Evolutionary conservation across 1,140 invertebrate genomes (phyloP).

Genomic region (Diprion similis): DNA sequence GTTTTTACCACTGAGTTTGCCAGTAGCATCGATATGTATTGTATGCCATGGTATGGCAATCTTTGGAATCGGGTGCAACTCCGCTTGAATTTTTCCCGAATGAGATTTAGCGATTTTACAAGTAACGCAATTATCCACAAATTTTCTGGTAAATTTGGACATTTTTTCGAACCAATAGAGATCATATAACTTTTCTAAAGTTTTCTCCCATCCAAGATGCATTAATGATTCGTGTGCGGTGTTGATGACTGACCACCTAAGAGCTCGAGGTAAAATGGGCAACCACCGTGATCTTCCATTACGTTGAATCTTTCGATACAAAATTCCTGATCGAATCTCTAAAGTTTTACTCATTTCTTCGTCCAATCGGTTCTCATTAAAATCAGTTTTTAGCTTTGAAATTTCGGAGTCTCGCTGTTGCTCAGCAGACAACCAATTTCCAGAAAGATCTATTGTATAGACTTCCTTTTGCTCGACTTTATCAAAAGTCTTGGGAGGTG

Average conservation of each 20-base stretch:
- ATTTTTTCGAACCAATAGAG: slow-evolving; percentile 42
- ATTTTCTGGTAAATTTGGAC: slow-evolving; percentile 32
- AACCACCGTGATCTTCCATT: slow-evolving; percentile 33
- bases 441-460: slow-evolving; percentile 28
- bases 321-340: slow-evolving; percentile 29
- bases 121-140: slow-evolving; percentile 35
- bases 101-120: slow-evolving; percentile 35
- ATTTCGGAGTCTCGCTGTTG: slow-evolving; percentile 32
- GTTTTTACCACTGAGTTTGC: slow-evolving; percentile 31
- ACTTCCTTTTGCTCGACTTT: slow-evolving; percentile 24
- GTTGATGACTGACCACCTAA: slow-evolving; percentile 45
- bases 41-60: slow-evolving; percentile 41
- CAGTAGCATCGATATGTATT: slow-evolving; percentile 37
- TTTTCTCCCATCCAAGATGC: slow-evolving; percentile 42
- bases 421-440: slow-evolving; percentile 33
- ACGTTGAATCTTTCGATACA: slow-evolving; percentile 36
- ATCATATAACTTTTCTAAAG: slow-evolving; percentile 35
- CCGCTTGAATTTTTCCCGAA: slow-evolving; percentile 32
- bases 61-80: slow-evolving; percentile 42
- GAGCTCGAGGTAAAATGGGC: slow-evolving; percentile 40
- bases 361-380: slow-evolving; percentile 27
- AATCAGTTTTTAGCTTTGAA: slow-evolving; percentile 20
- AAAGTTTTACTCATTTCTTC: slow-evolving; percentile 36
- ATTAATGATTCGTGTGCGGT: slow-evolving; percentile 39
- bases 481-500: neutral